Evolutionary conservation across 2,888 invertebrate genomes (phyloP).

Genomic region (Aphodius sticticus): DNA sequence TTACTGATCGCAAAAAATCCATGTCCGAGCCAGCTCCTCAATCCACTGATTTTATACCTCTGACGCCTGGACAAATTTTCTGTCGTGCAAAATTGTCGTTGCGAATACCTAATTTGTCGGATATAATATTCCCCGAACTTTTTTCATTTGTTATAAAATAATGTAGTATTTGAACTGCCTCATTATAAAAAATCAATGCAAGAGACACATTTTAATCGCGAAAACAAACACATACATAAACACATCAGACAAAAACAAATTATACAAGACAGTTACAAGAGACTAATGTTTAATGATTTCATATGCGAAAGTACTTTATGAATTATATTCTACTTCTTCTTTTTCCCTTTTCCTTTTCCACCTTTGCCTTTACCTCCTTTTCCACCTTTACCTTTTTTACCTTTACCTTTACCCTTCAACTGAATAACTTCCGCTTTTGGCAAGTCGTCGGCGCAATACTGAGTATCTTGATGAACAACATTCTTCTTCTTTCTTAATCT

Average conservation of each 20-base stretch:
- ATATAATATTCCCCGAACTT: no score
- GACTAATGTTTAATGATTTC: conserved; percentile 23
- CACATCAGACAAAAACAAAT: conserved; percentile 26
- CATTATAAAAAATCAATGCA: conserved; percentile 11
- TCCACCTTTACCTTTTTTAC: conserved; percentile 23
- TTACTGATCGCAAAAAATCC: no score
- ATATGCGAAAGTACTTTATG: conserved; percentile 6
- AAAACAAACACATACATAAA: conserved; percentile 27
- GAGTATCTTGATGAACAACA: conserved; percentile 67
- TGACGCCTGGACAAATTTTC: no score
- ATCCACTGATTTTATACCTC: no score
- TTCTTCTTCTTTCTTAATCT: conserved; percentile 58
- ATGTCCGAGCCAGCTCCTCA: no score
- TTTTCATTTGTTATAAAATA: no score
- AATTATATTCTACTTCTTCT: conserved; percentile 38
- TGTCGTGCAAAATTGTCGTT: no score
- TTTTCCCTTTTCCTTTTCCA: conserved; percentile 36
- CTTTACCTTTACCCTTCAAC: conserved; percentile 32
- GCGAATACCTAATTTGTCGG: no score
- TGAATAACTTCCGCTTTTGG: conserved; percentile 49
- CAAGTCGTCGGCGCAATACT: conserved; percentile 67
- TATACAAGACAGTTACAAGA: conserved; percentile 30
- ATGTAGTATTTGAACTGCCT: no score
- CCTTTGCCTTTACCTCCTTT: conserved; percentile 40
- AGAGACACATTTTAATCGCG: conserved; percentile 24